A percentile compares a stretch with the other conserved stretches of the same genome.
phyloP scores from a whole-genome alignment of 1,140 invertebrate genomes.

The Drosophila nikananu region DNA sequence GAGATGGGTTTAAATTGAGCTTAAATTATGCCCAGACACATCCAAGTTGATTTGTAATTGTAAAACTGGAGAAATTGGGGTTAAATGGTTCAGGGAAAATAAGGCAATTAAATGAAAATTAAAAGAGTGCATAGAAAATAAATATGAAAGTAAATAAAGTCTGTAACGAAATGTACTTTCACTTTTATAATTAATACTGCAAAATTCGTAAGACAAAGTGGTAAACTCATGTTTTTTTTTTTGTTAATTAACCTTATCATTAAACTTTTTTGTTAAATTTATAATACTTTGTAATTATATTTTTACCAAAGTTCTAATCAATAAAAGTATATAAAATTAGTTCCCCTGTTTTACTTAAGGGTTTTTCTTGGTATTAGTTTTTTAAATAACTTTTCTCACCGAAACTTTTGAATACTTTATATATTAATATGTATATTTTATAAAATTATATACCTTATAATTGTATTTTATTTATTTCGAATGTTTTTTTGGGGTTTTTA shows the following conservation, averaged over 20 bases:
- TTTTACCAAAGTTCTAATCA: not conserved
- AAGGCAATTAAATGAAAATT: not conserved
- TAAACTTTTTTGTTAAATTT: not conserved
- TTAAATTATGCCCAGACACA: constrained; percentile 21
- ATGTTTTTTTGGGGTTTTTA: not conserved
- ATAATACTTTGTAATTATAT: not conserved
- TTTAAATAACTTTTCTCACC: not conserved
- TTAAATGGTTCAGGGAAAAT: constrained; percentile 16
- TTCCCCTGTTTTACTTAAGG: too few species aligned
- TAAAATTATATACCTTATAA: too few species aligned
- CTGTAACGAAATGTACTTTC: not conserved
- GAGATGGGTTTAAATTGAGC: constrained; percentile 23
- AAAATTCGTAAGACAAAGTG: not conserved
- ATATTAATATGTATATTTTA: not conserved
- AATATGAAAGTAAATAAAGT: not conserved
- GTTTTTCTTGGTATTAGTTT: not conserved
- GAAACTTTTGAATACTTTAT: not conserved
- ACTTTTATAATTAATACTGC: not conserved
- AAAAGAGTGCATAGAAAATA: not conserved
- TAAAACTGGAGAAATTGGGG: constrained; percentile 19
- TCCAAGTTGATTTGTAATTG: constrained; percentile 18
- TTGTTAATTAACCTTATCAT: not conserved
- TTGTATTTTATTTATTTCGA: not conserved
- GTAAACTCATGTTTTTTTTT: not conserved
- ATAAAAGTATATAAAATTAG: too few species aligned